Percentiles rank a stretch among this genome's conserved stretches.
Conservation (phyloP, 35 echinoderm and acorn worm genomes). For the Holothuria glaberrima region DNA sequence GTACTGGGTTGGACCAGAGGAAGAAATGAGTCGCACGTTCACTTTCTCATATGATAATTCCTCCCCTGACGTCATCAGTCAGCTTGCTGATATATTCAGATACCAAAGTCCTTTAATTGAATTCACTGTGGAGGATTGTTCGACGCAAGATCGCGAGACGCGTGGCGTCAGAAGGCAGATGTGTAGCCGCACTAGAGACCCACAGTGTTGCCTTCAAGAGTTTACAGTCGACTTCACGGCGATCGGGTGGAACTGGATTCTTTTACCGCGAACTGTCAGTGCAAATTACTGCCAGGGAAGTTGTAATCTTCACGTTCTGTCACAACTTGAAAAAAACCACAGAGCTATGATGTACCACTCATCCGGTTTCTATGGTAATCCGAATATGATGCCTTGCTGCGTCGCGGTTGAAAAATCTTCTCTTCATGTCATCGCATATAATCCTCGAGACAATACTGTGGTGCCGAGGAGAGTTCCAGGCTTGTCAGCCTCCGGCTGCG, state of each 20-base stretch:
- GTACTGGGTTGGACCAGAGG: not conserved
- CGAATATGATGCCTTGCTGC: not conserved
- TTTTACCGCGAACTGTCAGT: not conserved
- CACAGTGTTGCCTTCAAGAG: constrained; percentile 12
- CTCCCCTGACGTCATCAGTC: not conserved
- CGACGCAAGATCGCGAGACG: not conserved
- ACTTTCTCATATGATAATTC: not conserved
- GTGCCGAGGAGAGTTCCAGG: not conserved
- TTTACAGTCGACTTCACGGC: not conserved
- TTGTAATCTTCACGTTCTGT: not conserved
- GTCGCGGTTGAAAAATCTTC: not conserved
- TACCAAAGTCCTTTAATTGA: constrained; percentile 1
- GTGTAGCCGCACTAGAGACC: not conserved
- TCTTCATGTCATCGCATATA: not conserved
- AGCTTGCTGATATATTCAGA: not conserved
- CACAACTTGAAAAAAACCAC: not conserved
- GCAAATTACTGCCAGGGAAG: constrained; percentile 5
- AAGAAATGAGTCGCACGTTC: not conserved
- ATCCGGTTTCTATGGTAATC: not conserved
- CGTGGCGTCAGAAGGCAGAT: not conserved
- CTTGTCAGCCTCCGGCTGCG: not conserved
- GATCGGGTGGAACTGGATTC: not conserved
- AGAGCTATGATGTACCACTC: not conserved
- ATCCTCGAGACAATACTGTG: not conserved
- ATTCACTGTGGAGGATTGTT: not conserved